Conservation (phyloP, 2,797 vertebrate species). For the Rhyacichthys aspro region DNA sequence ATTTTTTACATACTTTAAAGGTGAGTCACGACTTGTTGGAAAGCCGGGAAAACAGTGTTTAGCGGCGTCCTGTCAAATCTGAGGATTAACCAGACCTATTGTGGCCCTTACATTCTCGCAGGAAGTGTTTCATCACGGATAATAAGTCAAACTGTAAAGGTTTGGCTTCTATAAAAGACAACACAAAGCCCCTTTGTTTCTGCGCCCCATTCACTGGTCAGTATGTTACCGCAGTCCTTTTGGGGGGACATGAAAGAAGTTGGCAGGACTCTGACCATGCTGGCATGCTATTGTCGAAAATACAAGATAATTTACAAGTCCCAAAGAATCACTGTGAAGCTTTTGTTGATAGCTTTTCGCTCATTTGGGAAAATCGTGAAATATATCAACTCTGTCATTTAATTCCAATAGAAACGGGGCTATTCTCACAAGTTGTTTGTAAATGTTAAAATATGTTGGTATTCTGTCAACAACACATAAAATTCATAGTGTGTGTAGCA, state of each 20-base stretch:
- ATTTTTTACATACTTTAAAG: constrained; percentile 14
- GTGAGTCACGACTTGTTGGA: constrained; percentile 7
- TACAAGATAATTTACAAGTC: constrained; percentile 1
- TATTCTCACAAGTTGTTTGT: too few relatives aligned
- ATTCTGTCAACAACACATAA: background rate
- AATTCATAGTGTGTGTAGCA: background rate
- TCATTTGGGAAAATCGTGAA: constrained; percentile 1
- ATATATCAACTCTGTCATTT: background rate
- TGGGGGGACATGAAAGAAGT: constrained; percentile 26
- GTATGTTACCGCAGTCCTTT: constrained; percentile 14
- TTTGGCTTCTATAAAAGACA: constrained; percentile 55
- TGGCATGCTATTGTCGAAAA: constrained; percentile 9
- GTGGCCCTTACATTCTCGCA: constrained; percentile 59
- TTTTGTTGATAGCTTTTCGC: constrained; percentile 24
- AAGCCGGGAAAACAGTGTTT: constrained; percentile 19
- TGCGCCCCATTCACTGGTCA: constrained; percentile 44
- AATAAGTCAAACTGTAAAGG: constrained; percentile 71
- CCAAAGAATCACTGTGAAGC: constrained; percentile 8
- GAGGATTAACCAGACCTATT: constrained; percentile 67
- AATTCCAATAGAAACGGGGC: too few relatives aligned
- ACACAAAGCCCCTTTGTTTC: constrained; percentile 55
- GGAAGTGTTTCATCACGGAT: constrained; percentile 71
- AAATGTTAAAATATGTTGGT: too few relatives aligned
- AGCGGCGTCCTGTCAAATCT: constrained; percentile 56
- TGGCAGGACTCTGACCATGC: constrained; percentile 11